Percentiles rank a stretch among this genome's conserved stretches.
Conservation (phyloP, 2,888 invertebrate genomes). For the Cantharis rustica region DNA sequence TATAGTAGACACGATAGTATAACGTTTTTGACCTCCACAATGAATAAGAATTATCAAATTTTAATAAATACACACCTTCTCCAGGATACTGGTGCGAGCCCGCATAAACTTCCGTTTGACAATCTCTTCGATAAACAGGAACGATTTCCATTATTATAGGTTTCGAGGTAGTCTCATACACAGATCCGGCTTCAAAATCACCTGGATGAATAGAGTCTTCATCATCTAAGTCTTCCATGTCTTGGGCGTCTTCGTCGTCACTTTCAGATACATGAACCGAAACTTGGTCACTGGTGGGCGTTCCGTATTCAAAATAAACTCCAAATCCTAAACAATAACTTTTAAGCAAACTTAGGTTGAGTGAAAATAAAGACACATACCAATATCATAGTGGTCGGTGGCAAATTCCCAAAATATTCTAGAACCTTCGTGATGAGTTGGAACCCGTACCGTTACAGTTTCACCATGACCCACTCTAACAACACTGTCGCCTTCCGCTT, state of each 20-base stretch:
- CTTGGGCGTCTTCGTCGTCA: slow-evolving; percentile 85
- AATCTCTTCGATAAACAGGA: slow-evolving; percentile 94
- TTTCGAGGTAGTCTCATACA: slow-evolving; percentile 46
- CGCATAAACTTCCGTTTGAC: slow-evolving; percentile 96
- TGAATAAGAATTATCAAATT: slow-evolving; percentile 99
- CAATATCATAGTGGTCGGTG: slow-evolving; percentile 96
- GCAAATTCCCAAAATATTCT: slow-evolving; percentile 99
- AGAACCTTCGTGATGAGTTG: slow-evolving; percentile 91
- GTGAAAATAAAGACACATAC: slow-evolving; percentile 44
- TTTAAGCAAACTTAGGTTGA: neutral
- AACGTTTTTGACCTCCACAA: slow-evolving; percentile 99
- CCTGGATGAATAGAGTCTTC: slow-evolving; percentile 48
- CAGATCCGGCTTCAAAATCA: slow-evolving; percentile 68
- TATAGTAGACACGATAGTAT: slow-evolving; percentile 98
- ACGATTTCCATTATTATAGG: slow-evolving; percentile 84
- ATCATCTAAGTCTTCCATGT: slow-evolving; percentile 63
- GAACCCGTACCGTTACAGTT: slow-evolving; percentile 95
- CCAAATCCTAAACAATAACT: slow-evolving; percentile 73
- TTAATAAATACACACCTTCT: slow-evolving; percentile 94
- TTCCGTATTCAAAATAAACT: slow-evolving; percentile 97
- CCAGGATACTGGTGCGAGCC: slow-evolving; percentile 97
- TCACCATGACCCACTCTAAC: slow-evolving; percentile 96
- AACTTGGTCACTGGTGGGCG: slow-evolving; percentile 79
- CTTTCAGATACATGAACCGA: slow-evolving; percentile 97
- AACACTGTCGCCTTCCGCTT: slow-evolving; percentile 81